These are phyloP conservation scores for Anorthoa munda DNA, from an alignment of 2,888 invertebrate species.

Conservation along the genomic window DNA sequence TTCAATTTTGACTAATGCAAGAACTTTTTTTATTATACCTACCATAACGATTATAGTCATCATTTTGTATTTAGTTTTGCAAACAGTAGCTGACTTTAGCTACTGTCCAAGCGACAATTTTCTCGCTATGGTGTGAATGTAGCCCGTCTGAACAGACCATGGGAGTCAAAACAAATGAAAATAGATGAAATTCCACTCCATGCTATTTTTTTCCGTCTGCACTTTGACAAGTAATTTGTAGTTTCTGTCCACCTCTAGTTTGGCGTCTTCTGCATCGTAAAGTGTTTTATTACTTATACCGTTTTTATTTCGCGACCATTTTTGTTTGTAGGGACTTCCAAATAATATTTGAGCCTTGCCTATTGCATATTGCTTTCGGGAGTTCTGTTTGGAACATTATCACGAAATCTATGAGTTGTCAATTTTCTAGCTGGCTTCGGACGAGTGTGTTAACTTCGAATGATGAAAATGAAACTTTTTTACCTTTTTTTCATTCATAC, in stretches of 20 bases:
- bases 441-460: no score
- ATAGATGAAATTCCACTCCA: constrained; percentile 26
- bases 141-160: neutral
- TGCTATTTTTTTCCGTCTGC: constrained; percentile 8
- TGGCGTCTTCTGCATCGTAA: constrained; percentile 25
- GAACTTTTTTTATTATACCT: no score
- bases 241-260: neutral
- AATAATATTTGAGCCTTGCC: neutral
- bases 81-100: neutral
- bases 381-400: neutral
- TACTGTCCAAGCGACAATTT: neutral
- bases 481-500: no score
- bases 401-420: neutral
- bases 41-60: no score
- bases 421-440: no score
- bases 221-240: constrained; percentile 29
- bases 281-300: constrained; percentile 24
- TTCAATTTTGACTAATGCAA: no score
- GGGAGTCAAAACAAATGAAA: constrained; percentile 42
- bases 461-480: no score
- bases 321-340: neutral
- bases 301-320: neutral
- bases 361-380: neutral
- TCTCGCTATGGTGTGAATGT: neutral
- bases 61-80: no score